Evolutionary conservation across 2,888 invertebrate species (phyloP).

Genomic region (Drosophila ochracea): DNA sequence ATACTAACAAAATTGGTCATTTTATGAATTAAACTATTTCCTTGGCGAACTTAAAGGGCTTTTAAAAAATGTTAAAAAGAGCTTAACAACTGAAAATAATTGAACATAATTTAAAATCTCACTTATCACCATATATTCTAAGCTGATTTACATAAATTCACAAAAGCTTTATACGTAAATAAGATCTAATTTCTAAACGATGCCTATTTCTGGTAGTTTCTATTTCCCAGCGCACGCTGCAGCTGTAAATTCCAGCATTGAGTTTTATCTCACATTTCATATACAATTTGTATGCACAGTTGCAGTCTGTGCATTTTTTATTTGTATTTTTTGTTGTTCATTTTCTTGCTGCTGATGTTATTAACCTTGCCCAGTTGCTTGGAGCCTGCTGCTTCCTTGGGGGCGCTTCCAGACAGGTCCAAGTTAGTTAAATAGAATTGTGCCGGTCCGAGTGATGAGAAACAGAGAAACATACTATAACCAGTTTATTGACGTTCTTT

Average conservation of each 20-base stretch:
- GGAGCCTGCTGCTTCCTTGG: slow-evolving; percentile 43
- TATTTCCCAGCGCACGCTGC: not conserved
- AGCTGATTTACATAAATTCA: not conserved
- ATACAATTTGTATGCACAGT: slow-evolving; percentile 60
- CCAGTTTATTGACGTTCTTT: slow-evolving; percentile 62
- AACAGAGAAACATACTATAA: slow-evolving; percentile 33
- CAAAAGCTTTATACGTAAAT: not conserved
- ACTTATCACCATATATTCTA: not conserved
- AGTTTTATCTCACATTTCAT: slow-evolving; percentile 42
- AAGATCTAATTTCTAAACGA: not conserved
- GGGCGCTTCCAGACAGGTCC: slow-evolving; percentile 52
- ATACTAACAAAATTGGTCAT: not conserved
- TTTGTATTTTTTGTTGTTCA: slow-evolving; percentile 8
- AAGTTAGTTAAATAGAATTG: slow-evolving; percentile 57
- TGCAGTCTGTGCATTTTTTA: slow-evolving; percentile 40
- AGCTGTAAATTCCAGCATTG: slow-evolving; percentile 24
- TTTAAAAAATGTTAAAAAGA: not conserved
- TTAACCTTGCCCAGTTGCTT: slow-evolving; percentile 56
- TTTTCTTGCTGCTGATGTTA: slow-evolving; percentile 46
- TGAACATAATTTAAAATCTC: not conserved
- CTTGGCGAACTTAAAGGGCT: not conserved
- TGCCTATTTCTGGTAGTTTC: not conserved
- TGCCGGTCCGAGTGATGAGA: slow-evolving; percentile 49
- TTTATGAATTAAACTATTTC: not conserved
- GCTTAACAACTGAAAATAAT: not conserved